A percentile compares a stretch with the other conserved stretches of the same genome.
Evolutionary conservation across 2,797 vertebrate species (phyloP).

Genomic region (Falco novaeseelandiae): DNA sequence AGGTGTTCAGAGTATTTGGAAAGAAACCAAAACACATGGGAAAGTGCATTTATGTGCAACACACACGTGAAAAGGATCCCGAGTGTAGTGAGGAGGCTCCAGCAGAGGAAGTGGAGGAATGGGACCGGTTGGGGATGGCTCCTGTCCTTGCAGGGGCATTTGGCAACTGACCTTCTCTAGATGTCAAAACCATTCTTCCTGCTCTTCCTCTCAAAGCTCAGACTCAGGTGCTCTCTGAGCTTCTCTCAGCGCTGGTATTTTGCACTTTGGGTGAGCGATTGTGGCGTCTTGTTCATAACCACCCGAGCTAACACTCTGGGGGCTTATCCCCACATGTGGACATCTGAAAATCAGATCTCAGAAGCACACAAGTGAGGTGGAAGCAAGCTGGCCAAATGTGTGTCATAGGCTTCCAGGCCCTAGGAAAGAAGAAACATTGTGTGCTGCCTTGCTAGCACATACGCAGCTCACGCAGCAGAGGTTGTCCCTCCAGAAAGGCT

Average conservation of each 20-base stretch:
- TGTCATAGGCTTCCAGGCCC: not conserved
- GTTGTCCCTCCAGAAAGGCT: not conserved
- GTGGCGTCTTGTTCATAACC: accelerated
- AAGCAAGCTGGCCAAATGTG: not conserved
- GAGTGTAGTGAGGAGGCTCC: not conserved
- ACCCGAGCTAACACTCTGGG: not conserved
- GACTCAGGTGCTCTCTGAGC: not conserved
- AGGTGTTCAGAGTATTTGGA: not conserved
- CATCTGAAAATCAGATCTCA: not conserved
- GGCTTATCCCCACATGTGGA: not conserved
- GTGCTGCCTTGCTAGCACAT: not conserved
- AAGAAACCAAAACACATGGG: not conserved
- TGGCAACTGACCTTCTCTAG: not conserved
- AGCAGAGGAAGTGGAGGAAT: not conserved
- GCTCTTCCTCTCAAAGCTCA: not conserved
- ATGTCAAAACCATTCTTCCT: not conserved
- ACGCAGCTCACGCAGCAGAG: accelerated
- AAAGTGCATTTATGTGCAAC: not conserved
- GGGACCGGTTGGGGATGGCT: not conserved
- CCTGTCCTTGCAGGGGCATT: not conserved
- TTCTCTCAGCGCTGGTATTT: not conserved
- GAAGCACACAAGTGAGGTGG: not conserved
- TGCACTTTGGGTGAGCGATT: not conserved
- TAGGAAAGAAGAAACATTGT: not conserved
- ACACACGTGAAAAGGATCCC: accelerated